phyloP scores from a whole-genome alignment of 2,797 vertebrate genomes.

The Halcyon chelicuti region DNA sequence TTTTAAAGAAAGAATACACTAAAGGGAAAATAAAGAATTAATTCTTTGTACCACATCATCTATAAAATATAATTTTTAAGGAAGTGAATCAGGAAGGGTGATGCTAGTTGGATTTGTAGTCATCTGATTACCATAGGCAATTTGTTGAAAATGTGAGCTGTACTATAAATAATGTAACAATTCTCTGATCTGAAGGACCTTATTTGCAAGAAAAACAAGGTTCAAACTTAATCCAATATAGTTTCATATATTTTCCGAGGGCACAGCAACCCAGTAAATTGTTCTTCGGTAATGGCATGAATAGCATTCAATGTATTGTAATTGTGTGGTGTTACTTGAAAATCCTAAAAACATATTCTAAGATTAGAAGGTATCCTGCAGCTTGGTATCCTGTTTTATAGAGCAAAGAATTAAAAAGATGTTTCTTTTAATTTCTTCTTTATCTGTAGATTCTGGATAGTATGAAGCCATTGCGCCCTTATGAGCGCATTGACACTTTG shows the following conservation, averaged over 20 bases:
- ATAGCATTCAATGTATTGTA: not conserved
- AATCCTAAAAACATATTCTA: not conserved
- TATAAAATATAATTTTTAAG: not conserved
- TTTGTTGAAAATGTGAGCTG: constrained; percentile 6
- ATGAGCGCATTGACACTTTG: constrained; percentile 84
- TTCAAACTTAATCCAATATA: not conserved
- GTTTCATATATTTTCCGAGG: not conserved
- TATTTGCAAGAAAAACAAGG: constrained; percentile 3
- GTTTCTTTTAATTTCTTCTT: constrained; percentile 16
- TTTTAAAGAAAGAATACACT: not conserved
- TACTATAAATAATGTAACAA: not conserved
- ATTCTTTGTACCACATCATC: not conserved
- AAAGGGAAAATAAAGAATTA: not conserved
- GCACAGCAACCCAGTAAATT: not conserved
- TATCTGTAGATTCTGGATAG: constrained; percentile 76
- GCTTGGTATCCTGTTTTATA: not conserved
- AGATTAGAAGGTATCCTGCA: not conserved
- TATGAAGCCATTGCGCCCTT: constrained; percentile 84
- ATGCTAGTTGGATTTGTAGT: not conserved
- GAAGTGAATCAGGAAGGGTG: not conserved
- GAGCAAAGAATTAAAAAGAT: not conserved
- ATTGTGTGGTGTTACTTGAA: not conserved
- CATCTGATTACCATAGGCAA: not conserved
- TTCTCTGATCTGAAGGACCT: not conserved
- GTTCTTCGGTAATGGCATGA: not conserved